phyloP scores from a whole-genome alignment of 2,888 invertebrate species.

The Trichopria drosophilae region DNA sequence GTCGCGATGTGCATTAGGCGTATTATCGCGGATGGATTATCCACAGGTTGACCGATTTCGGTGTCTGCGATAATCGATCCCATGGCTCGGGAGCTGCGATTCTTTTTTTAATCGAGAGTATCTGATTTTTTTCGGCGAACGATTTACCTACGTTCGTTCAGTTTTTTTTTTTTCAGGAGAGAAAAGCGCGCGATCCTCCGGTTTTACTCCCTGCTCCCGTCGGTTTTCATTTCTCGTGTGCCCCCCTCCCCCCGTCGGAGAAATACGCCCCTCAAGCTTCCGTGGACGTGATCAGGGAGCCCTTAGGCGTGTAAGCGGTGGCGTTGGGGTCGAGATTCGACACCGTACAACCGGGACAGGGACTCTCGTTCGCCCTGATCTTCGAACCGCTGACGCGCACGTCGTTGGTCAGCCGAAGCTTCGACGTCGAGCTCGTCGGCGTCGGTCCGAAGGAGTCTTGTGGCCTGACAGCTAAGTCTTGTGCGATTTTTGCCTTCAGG shows the following conservation, averaged over 20 bases:
- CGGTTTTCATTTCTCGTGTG: constrained; percentile 27
- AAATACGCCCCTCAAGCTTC: constrained; percentile 59
- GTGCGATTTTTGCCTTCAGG: constrained; percentile 87
- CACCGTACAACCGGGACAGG: constrained; percentile 57
- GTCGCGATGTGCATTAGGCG: constrained; percentile 38
- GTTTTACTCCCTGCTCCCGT: constrained; percentile 39
- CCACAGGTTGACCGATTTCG: no score
- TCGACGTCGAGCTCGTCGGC: constrained; percentile 64
- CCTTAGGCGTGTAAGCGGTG: constrained; percentile 86
- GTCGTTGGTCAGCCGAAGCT: constrained; percentile 63
- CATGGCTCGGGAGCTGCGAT: no score
- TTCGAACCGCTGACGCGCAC: constrained; percentile 51
- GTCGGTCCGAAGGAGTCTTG: constrained; percentile 67
- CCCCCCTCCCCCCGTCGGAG: constrained; percentile 19
- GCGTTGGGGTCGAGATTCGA: constrained; percentile 86
- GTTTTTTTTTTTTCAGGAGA: neutral
- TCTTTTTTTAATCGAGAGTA: no score
- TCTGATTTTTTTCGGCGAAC: no score
- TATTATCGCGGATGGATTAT: constrained; percentile 42
- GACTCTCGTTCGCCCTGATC: constrained; percentile 53
- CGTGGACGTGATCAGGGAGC: constrained; percentile 64
- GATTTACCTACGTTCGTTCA: neutral
- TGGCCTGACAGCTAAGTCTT: constrained; percentile 91
- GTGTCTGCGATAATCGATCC: no score
- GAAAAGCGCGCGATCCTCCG: no score